Evolutionary conservation across 1,140 invertebrate species (phyloP).

Genomic region (Gonatopus flavifemur): DNA sequence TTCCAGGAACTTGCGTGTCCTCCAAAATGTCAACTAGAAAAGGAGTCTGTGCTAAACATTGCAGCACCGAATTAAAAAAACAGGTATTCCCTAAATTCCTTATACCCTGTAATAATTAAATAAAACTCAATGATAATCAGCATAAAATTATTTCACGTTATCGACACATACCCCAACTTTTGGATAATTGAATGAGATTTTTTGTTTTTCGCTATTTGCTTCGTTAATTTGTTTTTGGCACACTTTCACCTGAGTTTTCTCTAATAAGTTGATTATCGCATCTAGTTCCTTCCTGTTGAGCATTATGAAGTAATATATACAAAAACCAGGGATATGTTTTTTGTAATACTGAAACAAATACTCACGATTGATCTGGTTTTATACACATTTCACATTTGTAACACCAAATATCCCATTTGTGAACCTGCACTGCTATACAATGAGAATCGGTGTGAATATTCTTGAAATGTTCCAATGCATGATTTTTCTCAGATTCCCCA

Average conservation of each 20-base stretch:
- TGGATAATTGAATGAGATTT: constrained; percentile 23
- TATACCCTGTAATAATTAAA: constrained; percentile 61
- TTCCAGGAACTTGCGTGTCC: constrained; percentile 68
- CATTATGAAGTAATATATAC: constrained; percentile 9
- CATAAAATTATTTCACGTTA: not conserved
- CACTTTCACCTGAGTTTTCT: not conserved
- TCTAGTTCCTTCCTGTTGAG: constrained; percentile 64
- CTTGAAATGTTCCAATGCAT: constrained; percentile 76
- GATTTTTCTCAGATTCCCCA: constrained; percentile 68
- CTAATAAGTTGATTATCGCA: constrained; percentile 63
- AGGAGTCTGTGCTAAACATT: constrained; percentile 85
- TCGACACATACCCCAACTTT: constrained; percentile 38
- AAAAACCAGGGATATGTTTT: not conserved
- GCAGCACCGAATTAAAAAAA: constrained; percentile 95
- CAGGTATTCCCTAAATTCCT: constrained; percentile 93
- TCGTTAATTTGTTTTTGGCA: constrained; percentile 14
- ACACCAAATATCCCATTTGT: constrained; percentile 75
- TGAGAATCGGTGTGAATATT: constrained; percentile 77
- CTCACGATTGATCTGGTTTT: constrained; percentile 43
- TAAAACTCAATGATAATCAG: not conserved
- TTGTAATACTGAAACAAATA: constrained; percentile 8
- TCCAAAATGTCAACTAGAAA: constrained; percentile 74
- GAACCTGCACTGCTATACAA: constrained; percentile 71
- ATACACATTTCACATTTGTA: constrained; percentile 69
- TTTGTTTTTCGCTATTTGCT: constrained; percentile 21